Conservation (phyloP, 2,797 vertebrate genomes). For the Thamnophis elegans region DNA sequence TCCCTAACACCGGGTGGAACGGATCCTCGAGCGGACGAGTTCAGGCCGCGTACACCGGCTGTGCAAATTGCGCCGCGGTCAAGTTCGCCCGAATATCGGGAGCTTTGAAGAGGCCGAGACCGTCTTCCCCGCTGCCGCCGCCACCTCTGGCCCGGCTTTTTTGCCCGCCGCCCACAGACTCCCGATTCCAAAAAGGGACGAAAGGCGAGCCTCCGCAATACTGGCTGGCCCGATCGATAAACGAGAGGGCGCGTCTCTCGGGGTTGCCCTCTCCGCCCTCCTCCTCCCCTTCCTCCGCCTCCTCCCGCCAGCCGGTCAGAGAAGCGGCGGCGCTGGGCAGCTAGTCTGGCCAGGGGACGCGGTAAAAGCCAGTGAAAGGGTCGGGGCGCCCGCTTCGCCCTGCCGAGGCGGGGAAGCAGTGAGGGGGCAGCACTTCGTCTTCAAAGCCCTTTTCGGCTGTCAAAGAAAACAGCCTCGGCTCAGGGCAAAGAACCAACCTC, state of each 20-base stretch:
- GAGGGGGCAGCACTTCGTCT: background rate
- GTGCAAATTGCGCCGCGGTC: background rate
- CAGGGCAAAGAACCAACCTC: background rate
- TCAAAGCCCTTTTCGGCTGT: background rate
- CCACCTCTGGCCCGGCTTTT: background rate
- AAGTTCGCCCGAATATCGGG: background rate
- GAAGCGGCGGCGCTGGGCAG: slow-evolving; percentile 9
- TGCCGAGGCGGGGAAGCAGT: background rate
- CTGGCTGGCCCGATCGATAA: slow-evolving; percentile 39
- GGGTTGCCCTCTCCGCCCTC: background rate
- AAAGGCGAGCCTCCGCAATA: slow-evolving; percentile 8
- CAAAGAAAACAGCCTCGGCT: background rate
- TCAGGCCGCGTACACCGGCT: background rate
- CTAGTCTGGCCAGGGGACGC: slow-evolving; percentile 17
- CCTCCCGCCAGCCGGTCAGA: slow-evolving; percentile 35
- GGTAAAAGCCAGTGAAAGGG: background rate
- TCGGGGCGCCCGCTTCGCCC: background rate
- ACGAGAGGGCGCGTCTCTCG: slow-evolving; percentile 35
- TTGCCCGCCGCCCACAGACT: slow-evolving; percentile 9
- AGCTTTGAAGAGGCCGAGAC: background rate
- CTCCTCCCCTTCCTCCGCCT: background rate
- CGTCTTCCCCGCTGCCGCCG: too few relatives aligned
- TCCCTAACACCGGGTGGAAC: background rate
- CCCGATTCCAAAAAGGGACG: background rate
- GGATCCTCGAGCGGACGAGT: background rate